A percentile compares a stretch with the other conserved stretches of the same genome.
Evolutionary conservation across 37 sponge, comb jelly and placozoan genomes (phyloP).

Genomic region (Ianthella basta): DNA sequence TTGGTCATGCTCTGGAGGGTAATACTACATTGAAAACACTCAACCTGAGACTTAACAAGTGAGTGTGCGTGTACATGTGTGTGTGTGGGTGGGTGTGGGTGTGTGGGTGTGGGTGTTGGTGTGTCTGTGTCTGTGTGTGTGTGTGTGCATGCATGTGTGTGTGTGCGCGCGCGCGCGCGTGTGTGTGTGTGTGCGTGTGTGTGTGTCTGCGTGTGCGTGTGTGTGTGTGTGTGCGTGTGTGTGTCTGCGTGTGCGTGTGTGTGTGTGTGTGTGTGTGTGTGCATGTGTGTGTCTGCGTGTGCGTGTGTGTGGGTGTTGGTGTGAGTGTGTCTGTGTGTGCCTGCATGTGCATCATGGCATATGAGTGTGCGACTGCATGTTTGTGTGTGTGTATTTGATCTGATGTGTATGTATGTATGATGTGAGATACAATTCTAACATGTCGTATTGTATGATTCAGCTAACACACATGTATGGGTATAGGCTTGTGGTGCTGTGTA

Average conservation of each 20-base stretch:
- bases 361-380: background rate
- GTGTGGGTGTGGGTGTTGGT: background rate
- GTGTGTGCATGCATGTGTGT: conserved; percentile 12
- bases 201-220: no score
- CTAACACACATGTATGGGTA: no score
- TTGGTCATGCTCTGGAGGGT: conserved; percentile 87
- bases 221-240: background rate
- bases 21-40: conserved; percentile 74
- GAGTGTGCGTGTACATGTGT: conserved; percentile 7
- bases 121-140: background rate
- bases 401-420: background rate
- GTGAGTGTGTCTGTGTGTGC: background rate
- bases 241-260: background rate
- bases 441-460: no score
- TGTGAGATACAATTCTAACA: background rate
- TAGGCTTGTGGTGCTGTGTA: no score
- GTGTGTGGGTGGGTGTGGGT: background rate
- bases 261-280: background rate
- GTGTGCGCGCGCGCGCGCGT: background rate
- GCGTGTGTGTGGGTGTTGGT: background rate
- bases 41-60: conserved; percentile 86
- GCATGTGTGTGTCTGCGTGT: background rate
- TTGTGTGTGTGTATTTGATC: background rate
- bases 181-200: background rate
- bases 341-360: background rate